These are phyloP conservation scores for Amyelois transitella DNA, from an alignment of 1,140 invertebrate genomes.

Conservation along the genomic window DNA sequence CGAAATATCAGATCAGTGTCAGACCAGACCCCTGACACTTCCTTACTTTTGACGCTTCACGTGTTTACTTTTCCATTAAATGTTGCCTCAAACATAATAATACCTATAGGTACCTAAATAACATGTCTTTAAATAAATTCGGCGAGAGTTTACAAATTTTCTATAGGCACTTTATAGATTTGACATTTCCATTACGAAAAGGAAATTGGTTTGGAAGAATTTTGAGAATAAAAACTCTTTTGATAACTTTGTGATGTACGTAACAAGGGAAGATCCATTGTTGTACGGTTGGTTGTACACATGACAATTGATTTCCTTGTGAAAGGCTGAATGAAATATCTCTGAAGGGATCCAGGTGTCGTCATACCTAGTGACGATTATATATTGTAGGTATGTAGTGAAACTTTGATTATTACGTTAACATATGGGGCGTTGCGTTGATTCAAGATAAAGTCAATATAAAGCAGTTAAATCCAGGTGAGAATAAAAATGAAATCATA, in stretches of 20 bases:
- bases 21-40: no score
- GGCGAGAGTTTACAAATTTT: not conserved
- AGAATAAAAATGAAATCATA: no score
- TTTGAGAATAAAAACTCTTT: slow-evolving; percentile 2
- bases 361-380: no score
- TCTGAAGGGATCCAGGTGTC: not conserved
- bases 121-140: not conserved
- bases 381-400: no score
- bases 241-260: not conserved
- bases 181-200: slow-evolving; percentile 14
- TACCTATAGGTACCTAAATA: not conserved
- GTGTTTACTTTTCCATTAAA: not conserved
- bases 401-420: no score
- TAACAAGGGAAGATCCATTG: not conserved
- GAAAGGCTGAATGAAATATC: not conserved
- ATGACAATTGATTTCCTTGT: not conserved
- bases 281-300: not conserved
- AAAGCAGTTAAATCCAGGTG: no score
- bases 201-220: slow-evolving; percentile 13
- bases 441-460: no score
- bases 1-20: no score
- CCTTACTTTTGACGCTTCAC: not conserved
- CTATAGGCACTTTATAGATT: slow-evolving; percentile 9
- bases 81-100: not conserved
- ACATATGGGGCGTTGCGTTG: no score